Base-by-base conservation (phyloP, 2,113 vertebrate genomes). In the Melospiza georgiana region DNA sequence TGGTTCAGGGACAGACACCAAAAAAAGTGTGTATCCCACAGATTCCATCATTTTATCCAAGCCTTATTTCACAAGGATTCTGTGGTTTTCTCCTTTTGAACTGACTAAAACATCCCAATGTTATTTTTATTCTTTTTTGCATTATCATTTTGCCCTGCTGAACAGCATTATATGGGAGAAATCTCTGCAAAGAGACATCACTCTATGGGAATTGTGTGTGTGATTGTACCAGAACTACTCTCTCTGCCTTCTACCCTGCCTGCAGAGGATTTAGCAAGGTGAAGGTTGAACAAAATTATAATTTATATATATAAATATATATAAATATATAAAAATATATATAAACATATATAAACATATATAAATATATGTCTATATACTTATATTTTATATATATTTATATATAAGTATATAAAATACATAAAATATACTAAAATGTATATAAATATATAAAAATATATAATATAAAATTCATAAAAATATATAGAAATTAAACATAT, bases 81-180 rank as follows among this genome's bases (percentile, higher is more conserved):
- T 74, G 65, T 83, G 72, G 90, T 95, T 96, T 91, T 79, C 30
- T 93, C 71, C 54, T 92, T 44, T 94, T 48, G 65, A 8, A 6
- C n/a, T 4, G 57, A 44, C 71, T 88, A 31, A 92, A 93, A 83
- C 43, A 11, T 66, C 87, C 51, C 33, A n/a, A 6, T 78, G 41
- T 23, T 25, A 2, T 12, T 19, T 31, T 71, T 68, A 10, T 25
- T 57, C 77, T n/a, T 39, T 23, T n/a, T 31, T 66, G 3, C 33
- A 48, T 83, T 78, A 23, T 72, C 71, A 77, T 87, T 95, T 94
- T 67, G 25, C 52, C 43, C 9, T 23, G 17, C 48, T 86, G 68
- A 61, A 88, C 55, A 52, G 15, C 75, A 49, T 55, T 68, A 65
- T 65, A 48, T 66, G 48, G 76, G 76, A 61, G 52, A 89, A 84